Evolutionary conservation across 1,140 invertebrate species (phyloP).

Genomic region (Brachionus paranguensis): DNA sequence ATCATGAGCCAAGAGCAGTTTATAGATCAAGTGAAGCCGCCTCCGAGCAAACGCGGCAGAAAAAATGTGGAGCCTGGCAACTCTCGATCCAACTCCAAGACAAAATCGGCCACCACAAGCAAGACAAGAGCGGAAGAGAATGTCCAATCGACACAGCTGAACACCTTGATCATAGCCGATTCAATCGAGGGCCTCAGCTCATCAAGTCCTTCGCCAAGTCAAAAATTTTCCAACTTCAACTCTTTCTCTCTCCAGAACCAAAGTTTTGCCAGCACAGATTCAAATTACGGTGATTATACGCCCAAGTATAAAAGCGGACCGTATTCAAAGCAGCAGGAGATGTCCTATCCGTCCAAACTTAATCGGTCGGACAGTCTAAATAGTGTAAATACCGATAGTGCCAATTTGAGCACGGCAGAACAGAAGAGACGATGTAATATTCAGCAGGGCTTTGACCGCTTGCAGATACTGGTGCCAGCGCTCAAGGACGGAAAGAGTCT

Average conservation of each 20-base stretch:
- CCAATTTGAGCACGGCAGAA: constrained; percentile 66
- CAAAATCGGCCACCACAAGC: background rate
- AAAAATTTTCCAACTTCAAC: background rate
- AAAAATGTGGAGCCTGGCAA: background rate
- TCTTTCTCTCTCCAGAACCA: background rate
- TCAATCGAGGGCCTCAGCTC: background rate
- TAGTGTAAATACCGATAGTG: constrained; percentile 13
- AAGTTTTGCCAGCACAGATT: background rate
- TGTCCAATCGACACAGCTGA: background rate
- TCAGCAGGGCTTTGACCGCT: constrained; percentile 89
- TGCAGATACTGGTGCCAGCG: constrained; percentile 81
- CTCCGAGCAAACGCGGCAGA: constrained; percentile 7
- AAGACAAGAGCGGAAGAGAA: background rate
- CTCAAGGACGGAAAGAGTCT: constrained; percentile 80
- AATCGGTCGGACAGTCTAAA: background rate
- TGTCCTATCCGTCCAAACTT: background rate
- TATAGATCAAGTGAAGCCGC: background rate
- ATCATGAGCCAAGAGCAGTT: background rate
- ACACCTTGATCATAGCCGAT: background rate
- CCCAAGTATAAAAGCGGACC: background rate
- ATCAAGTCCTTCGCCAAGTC: background rate
- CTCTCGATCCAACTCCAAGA: background rate
- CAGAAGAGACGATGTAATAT: constrained; percentile 94
- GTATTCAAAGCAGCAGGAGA: background rate
- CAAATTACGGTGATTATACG: background rate